phyloP scores from a whole-genome alignment of 2,888 invertebrate genomes.

The Cephus spinipes region DNA sequence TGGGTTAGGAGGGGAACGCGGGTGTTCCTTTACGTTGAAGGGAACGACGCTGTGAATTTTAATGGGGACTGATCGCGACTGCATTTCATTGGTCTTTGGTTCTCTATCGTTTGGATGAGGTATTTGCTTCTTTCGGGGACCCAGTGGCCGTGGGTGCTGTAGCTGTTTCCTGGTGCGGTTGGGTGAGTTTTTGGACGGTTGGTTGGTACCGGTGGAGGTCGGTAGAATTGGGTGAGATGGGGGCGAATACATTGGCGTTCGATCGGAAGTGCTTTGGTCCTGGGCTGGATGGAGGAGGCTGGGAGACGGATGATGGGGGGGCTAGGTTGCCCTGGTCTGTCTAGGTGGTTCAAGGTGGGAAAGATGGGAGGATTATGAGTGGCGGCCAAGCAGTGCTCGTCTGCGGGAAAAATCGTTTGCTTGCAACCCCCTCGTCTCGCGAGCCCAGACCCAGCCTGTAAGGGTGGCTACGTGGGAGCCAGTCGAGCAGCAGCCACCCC shows the following conservation, averaged over 20 bases:
- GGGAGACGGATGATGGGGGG: too few species aligned
- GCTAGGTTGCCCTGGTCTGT: too few species aligned
- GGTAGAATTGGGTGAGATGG: constrained; percentile 23
- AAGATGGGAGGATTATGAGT: too few species aligned
- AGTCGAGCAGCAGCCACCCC: background rate
- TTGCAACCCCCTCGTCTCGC: constrained; percentile 16
- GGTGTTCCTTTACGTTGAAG: background rate
- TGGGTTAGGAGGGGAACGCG: background rate
- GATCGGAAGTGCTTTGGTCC: constrained; percentile 35
- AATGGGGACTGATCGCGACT: background rate
- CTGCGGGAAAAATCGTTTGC: constrained; percentile 37
- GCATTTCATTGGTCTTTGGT: background rate
- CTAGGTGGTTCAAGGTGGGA: too few species aligned
- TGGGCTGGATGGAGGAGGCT: too few species aligned
- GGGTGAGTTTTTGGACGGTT: too few species aligned
- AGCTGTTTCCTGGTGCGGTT: too few species aligned
- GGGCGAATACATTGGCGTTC: constrained; percentile 41
- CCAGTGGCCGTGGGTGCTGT: too few species aligned
- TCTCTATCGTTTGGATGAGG: too few species aligned
- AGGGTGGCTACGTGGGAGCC: background rate
- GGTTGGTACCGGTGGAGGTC: too few species aligned
- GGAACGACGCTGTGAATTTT: constrained; percentile 2
- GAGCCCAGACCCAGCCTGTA: background rate
- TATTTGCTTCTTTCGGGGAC: too few species aligned
- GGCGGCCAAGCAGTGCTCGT: constrained; percentile 13